Evolutionary conservation across 2,888 invertebrate genomes (phyloP).

Genomic region (Nephrotoma guestfalica): DNA sequence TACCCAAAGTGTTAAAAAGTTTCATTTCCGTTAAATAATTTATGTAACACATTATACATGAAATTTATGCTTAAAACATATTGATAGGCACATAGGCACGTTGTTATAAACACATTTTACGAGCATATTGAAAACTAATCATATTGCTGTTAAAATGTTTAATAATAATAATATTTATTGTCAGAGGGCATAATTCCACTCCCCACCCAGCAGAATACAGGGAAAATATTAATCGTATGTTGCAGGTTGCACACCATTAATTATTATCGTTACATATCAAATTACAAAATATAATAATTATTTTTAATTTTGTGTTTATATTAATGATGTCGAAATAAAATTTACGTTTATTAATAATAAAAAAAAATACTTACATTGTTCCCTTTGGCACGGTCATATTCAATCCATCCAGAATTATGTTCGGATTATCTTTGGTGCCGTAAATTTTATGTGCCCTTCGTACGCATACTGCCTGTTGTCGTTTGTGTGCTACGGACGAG

Average conservation of each 20-base stretch:
- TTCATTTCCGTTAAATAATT: not conserved
- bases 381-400: slow-evolving; percentile 89
- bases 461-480: slow-evolving; percentile 72
- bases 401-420: slow-evolving; percentile 69
- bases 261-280: not conserved
- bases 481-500: slow-evolving; percentile 53
- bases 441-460: slow-evolving; percentile 72
- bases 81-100: not conserved
- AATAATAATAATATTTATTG: too few relatives aligned
- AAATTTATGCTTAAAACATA: not conserved
- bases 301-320: not conserved
- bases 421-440: slow-evolving; percentile 62
- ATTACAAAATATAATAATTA: too few relatives aligned
- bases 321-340: not conserved
- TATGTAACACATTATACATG: not conserved
- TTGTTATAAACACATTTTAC: not conserved
- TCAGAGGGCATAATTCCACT: too few relatives aligned
- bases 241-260: not conserved
- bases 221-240: too few relatives aligned
- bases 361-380: slow-evolving; percentile 53
- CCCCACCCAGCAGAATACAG: too few relatives aligned
- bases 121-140: not conserved
- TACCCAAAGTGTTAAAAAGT: not conserved
- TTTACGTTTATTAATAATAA: not conserved
- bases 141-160: too few relatives aligned